Evolutionary conservation across 2,888 invertebrate genomes (phyloP).

Genomic region (Fissipunctia ypsillon): DNA sequence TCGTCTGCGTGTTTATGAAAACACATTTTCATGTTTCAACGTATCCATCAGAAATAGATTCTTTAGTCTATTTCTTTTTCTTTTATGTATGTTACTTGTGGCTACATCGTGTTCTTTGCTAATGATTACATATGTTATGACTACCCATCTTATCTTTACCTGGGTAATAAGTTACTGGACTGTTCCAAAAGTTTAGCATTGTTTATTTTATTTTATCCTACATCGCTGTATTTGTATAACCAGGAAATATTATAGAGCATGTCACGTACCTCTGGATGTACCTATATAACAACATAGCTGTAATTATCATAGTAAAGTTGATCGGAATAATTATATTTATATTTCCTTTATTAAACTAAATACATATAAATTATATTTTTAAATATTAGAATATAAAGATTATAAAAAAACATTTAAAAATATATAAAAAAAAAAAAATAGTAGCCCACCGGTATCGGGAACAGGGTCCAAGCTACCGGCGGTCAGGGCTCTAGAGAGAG

Average conservation of each 20-base stretch:
- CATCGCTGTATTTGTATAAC: no score
- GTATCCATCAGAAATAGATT: conserved; percentile 35
- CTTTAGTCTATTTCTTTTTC: conserved; percentile 16
- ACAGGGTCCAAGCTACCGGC: no score
- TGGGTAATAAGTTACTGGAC: neutral
- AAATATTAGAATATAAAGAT: no score
- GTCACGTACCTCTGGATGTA: conserved; percentile 7
- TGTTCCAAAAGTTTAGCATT: neutral
- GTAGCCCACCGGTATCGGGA: no score
- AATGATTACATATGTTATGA: conserved; percentile 23
- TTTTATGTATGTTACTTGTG: conserved; percentile 13
- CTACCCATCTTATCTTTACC: conserved; percentile 7
- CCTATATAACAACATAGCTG: conserved; percentile 10
- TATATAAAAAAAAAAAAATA: no score
- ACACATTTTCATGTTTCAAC: conserved; percentile 42
- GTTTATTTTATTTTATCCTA: conserved; percentile 9
- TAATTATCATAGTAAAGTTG: neutral
- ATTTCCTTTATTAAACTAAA: no score
- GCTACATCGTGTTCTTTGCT: conserved; percentile 8
- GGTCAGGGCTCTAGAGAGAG: no score
- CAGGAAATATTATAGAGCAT: conserved; percentile 1
- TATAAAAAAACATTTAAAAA: no score
- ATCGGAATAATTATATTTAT: neutral
- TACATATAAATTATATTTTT: no score
- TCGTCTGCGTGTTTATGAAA: conserved; percentile 51